A percentile compares a stretch with the other conserved stretches of the same genome.
These are phyloP conservation scores for Dunckerocampus dactyliophorus DNA, from an alignment of 2,113 vertebrate species.

Conservation along the genomic window DNA sequence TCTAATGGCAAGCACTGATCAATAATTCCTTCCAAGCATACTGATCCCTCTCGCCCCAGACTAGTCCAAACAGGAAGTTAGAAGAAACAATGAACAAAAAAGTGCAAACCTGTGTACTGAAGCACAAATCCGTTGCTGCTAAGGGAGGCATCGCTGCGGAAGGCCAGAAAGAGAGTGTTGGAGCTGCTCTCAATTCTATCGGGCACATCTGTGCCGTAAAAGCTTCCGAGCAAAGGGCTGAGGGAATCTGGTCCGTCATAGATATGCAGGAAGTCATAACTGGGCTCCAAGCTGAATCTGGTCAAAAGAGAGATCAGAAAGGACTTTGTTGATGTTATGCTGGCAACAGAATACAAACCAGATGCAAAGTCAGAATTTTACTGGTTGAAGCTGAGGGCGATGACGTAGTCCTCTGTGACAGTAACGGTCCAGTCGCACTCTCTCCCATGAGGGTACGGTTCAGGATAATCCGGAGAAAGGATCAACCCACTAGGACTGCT, in stretches of 20 bases:
- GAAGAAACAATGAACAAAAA: constrained; percentile 49
- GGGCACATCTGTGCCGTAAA: constrained; percentile 87
- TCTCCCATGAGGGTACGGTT: constrained; percentile 89
- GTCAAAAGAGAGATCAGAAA: constrained; percentile 8
- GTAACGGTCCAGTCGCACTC: constrained; percentile 95
- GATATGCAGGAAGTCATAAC: constrained; percentile 96
- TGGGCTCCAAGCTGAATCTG: constrained; percentile 95
- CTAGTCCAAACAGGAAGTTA: constrained; percentile 35
- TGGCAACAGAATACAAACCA: neutral
- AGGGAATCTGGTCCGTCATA: constrained; percentile 93
- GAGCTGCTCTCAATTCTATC: constrained; percentile 93
- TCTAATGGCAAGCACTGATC: constrained; percentile 30
- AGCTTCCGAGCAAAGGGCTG: constrained; percentile 91
- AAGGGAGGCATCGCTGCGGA: constrained; percentile 92
- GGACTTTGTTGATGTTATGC: neutral
- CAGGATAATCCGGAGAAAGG: constrained; percentile 91
- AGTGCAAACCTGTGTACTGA: constrained; percentile 85
- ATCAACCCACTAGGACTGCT: constrained; percentile 88
- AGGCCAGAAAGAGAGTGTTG: constrained; percentile 93
- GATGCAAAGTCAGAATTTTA: constrained; percentile 61
- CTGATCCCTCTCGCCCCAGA: constrained; percentile 38
- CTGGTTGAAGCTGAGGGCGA: constrained; percentile 88
- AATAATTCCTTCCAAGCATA: constrained; percentile 40
- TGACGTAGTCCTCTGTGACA: constrained; percentile 90
- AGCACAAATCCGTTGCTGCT: constrained; percentile 93